Evolutionary conservation across 2,888 invertebrate species (phyloP).

Genomic region (Drosophila silvestris): DNA sequence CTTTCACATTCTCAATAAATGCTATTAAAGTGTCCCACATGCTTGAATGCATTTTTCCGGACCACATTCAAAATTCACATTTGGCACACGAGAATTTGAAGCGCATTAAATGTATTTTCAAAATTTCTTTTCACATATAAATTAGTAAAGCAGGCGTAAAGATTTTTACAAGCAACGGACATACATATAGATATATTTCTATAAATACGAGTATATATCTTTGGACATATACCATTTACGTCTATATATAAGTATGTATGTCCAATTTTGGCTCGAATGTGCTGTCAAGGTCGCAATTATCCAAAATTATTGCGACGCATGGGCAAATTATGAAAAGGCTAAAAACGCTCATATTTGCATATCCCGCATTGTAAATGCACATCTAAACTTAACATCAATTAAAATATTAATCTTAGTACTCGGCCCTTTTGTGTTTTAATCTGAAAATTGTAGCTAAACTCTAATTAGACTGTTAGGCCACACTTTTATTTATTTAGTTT

Average conservation of each 20-base stretch:
- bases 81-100: conserved; percentile 29
- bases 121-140: conserved; percentile 44
- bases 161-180: conserved; percentile 4
- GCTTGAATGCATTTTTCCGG: conserved; percentile 34
- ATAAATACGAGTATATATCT: not conserved
- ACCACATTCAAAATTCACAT: conserved; percentile 18
- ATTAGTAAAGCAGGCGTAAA: not conserved
- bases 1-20: not conserved
- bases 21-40: conserved; percentile 7
- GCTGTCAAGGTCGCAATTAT: conserved; percentile 1
- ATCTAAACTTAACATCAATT: not conserved
- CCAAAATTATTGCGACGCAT: not conserved
- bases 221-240: not conserved
- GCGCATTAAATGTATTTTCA: conserved; percentile 34
- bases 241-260: not conserved
- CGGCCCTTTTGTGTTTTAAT: not conserved
- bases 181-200: not conserved
- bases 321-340: not conserved
- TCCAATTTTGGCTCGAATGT: conserved; percentile 5
- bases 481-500: not conserved
- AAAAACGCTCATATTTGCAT: not conserved
- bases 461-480: not conserved
- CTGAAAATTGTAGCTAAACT: not conserved
- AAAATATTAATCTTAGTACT: not conserved
- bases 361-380: not conserved